phyloP scores from a whole-genome alignment of 2,113 vertebrate species.

The Ochotona princeps region DNA sequence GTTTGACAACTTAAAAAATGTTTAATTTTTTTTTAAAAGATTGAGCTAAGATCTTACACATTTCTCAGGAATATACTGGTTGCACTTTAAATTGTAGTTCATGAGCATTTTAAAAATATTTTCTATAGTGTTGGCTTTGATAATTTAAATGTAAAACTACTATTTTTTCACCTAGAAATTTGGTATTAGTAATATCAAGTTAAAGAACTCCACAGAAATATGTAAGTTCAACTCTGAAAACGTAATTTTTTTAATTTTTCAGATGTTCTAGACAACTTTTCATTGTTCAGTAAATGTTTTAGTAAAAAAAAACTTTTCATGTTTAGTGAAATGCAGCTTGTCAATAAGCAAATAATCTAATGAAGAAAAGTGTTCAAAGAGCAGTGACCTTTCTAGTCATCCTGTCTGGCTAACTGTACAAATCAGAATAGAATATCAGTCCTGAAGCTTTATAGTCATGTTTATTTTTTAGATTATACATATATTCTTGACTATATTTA shows the following conservation, averaged over 20 bases:
- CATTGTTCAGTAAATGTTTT: no score
- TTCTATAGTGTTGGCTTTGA: constrained; percentile 43
- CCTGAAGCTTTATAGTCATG: constrained; percentile 13
- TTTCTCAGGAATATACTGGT: constrained; percentile 51
- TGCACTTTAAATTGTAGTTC: constrained; percentile 52
- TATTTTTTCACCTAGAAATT: constrained; percentile 9
- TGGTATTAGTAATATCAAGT: constrained; percentile 17
- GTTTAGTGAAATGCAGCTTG: constrained; percentile 34
- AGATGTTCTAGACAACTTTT: constrained; percentile 14
- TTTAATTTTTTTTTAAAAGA: constrained; percentile 49
- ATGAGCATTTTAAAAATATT: constrained; percentile 22
- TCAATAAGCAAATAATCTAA: constrained; percentile 27
- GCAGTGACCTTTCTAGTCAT: background rate
- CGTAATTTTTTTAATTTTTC: constrained; percentile 50
- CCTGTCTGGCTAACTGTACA: background rate
- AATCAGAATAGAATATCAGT: constrained; percentile 16
- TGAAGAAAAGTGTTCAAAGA: constrained; percentile 40
- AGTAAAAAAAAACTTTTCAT: background rate
- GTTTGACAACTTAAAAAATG: constrained; percentile 84
- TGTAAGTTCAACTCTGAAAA: constrained; percentile 33
- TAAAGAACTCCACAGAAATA: constrained; percentile 34
- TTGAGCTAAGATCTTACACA: constrained; percentile 29
- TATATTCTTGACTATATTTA: constrained; percentile 38
- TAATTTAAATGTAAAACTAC: constrained; percentile 58
- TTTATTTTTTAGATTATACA: constrained; percentile 45